Conservation (phyloP, 2,888 invertebrate species). For the Lomographa bimaculata region DNA sequence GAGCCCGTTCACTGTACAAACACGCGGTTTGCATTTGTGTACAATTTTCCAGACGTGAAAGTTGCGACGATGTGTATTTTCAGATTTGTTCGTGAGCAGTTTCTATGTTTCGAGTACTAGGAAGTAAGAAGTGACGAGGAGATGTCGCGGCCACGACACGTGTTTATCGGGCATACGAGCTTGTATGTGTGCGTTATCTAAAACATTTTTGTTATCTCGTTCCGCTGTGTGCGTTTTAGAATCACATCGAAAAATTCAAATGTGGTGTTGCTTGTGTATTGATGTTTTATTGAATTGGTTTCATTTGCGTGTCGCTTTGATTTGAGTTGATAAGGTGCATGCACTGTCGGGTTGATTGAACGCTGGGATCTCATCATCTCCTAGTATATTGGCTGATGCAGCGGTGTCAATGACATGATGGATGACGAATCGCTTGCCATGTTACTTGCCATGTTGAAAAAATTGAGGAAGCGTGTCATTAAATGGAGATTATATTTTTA, state of each 20-base stretch:
- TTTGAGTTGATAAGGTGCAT: constrained; percentile 65
- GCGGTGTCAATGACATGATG: constrained; percentile 77
- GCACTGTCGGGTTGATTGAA: constrained; percentile 74
- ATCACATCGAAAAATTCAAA: constrained; percentile 11
- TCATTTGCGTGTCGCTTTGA: constrained; percentile 30
- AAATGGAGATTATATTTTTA: constrained; percentile 20
- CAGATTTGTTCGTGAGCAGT: constrained; percentile 72
- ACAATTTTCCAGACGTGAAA: constrained; percentile 65
- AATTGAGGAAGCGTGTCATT: constrained; percentile 32
- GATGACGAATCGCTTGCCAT: constrained; percentile 65
- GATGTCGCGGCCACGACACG: constrained; percentile 41
- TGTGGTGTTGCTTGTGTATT: too few species aligned
- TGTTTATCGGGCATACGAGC: constrained; percentile 37
- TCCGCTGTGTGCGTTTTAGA: constrained; percentile 17
- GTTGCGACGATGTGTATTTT: constrained; percentile 59
- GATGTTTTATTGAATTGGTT: constrained; percentile 30
- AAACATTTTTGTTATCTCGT: constrained; percentile 27
- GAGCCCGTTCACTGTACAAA: constrained; percentile 50
- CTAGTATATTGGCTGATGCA: constrained; percentile 71
- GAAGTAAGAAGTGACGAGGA: constrained; percentile 49
- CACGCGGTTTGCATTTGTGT: constrained; percentile 60
- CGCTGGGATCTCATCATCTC: constrained; percentile 68
- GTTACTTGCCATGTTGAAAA: constrained; percentile 37
- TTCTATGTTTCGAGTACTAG: constrained; percentile 71
- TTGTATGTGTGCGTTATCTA: constrained; percentile 57